These are phyloP conservation scores for Cosmorhoe ocellata DNA, from an alignment of 2,888 invertebrate genomes.

Conservation along the genomic window DNA sequence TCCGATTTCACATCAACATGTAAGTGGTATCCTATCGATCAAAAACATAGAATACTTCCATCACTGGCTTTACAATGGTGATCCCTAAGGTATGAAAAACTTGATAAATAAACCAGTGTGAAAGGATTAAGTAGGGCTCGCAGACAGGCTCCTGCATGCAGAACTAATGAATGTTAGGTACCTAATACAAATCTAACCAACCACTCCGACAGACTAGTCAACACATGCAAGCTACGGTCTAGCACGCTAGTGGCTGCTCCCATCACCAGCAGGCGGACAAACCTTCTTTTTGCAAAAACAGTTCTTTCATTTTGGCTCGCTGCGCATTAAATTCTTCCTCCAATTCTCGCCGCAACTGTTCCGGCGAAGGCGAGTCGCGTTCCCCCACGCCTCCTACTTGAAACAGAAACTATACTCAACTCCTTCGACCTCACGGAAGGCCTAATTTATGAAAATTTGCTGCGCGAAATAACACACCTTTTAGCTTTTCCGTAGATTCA, in stretches of 20 bases:
- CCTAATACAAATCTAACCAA: constrained; percentile 15
- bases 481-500: constrained; percentile 53
- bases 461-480: constrained; percentile 66
- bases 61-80: too few relatives aligned
- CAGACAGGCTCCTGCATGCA: background rate
- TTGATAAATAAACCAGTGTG: background rate
- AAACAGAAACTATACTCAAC: constrained; percentile 75
- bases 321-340: constrained; percentile 94
- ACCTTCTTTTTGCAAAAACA: constrained; percentile 97
- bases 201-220: constrained; percentile 28
- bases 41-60: too few relatives aligned
- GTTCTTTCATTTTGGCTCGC: constrained; percentile 95
- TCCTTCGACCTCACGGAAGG: constrained; percentile 50
- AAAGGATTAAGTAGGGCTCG: background rate
- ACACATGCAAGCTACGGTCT: constrained; percentile 33
- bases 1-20: too few relatives aligned
- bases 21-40: too few relatives aligned
- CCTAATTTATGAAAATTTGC: constrained; percentile 43
- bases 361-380: constrained; percentile 49
- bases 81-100: too few relatives aligned
- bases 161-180: background rate
- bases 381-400: constrained; percentile 61
- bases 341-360: constrained; percentile 77
- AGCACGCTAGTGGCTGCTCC: constrained; percentile 32
- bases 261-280: constrained; percentile 49